A percentile compares a stretch with the other conserved stretches of the same genome.
phyloP scores from a whole-genome alignment of 2,888 invertebrate genomes.

The Selenia dentaria region DNA sequence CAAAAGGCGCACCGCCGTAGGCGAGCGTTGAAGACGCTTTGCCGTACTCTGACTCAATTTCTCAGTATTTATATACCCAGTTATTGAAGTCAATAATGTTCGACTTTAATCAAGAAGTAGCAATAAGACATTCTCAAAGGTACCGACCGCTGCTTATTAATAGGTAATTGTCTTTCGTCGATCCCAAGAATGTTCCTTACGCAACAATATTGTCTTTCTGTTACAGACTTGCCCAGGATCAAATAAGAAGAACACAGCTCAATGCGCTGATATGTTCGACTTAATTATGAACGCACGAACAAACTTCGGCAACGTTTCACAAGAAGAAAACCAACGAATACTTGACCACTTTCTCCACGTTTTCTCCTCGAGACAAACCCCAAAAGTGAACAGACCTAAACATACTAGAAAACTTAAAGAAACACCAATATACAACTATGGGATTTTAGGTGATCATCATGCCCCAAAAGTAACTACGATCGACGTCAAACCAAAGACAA shows the following conservation, averaged over 20 bases:
- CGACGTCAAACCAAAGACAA: constrained; percentile 45
- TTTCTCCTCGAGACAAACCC: constrained; percentile 31
- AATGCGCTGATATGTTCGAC: constrained; percentile 55
- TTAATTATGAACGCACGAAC: constrained; percentile 47
- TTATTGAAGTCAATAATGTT: no score
- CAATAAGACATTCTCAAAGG: no score
- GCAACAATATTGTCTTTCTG: constrained; percentile 4
- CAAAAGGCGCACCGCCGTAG: no score
- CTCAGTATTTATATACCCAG: no score
- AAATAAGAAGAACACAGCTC: constrained; percentile 46
- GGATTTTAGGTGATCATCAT: constrained; percentile 44
- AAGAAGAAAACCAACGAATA: constrained; percentile 39
- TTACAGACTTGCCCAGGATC: constrained; percentile 67
- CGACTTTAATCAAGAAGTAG: no score
- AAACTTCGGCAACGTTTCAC: constrained; percentile 33
- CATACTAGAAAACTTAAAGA: constrained; percentile 27
- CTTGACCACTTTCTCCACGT: constrained; percentile 50
- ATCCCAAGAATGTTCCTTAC: no score
- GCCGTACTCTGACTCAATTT: no score
- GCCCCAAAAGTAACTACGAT: constrained; percentile 55
- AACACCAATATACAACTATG: constrained; percentile 51
- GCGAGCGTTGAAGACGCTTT: no score
- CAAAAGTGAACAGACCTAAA: neutral
- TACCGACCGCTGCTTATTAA: no score
- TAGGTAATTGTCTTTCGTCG: no score